Base-by-base conservation (phyloP, 1,140 invertebrate genomes). In the Platyura marginata region DNA sequence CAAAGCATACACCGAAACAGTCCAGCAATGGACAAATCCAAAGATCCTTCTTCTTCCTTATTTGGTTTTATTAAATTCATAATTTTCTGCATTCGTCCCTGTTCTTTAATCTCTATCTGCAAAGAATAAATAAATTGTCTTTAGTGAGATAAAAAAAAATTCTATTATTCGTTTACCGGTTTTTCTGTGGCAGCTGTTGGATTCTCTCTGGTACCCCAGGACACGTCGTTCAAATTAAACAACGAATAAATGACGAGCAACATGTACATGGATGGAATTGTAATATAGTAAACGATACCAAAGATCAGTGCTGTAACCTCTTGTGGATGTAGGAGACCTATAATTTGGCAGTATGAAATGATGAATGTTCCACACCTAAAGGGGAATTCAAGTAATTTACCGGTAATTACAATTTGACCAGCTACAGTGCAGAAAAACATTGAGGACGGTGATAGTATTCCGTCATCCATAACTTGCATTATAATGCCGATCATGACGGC, bases 241-340 rank as follows among this genome's bases (percentile, higher is more conserved):
- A 93, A 64, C 0, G 87, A 87, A 53, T 89, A 94, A 40, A 94
- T 84, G 34, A 90, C 85, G 11, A 94, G 70, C 44, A 94, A 64
- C 71, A 93, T 76, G 54, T 93, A 94, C 87, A 92, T 93, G 44
- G 85, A 86, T 1, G 90, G 90, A 38, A 94, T 83, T 6, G 87
- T 86, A 11, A 94, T 72, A 56, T 90, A 94, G 59, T 94, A 95
- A 20, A 94, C 71, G 3, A 85, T 57, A 13, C 84, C 77, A 44
- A 76, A 80, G 13, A 79, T 54, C 5, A 95, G 57, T 52, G 87
- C 91, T 10, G 60, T 60, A 41, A 82, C 71, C 62, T 93, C 88
- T 56, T 83, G 78, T 0, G 90, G 90, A 67, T 94, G 90, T 15
- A 93, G 50, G 0, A 86, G 51, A 0, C 76, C 83, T 3, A 66